Evolutionary conservation across 2,113 vertebrate species (phyloP), one percentile per base, ranked within the genome.

Genomic region (Telmatochromis sp.): DNA sequence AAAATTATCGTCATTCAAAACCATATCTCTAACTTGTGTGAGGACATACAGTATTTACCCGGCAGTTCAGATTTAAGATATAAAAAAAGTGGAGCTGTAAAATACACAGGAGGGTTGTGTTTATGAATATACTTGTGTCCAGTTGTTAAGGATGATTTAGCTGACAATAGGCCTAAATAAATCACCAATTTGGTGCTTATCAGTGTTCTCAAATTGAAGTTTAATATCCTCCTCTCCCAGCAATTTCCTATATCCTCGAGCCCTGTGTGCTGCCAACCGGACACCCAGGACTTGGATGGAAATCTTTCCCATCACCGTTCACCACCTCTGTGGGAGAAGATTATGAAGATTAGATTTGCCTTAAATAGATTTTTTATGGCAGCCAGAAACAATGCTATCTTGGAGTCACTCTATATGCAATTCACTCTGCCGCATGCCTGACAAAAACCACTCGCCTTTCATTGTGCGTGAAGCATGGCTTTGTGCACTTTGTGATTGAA

Each of bases 281-380:
- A 71, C 87, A 83, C 84, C 89, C 81, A 81, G 85, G 84, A 93
- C 93, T 89, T 54, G 83, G 87, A 94, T 92, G 92, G 89, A 94
- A 94, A 95, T 95, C 93, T 94, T 82, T 86, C 91, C 92, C 84
- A 95, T 94, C 94, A 86, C 87, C 47, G 86, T 92, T 93, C 91
- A 81, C 91, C 94, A 95, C 93, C 94, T 95, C 93, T 79, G 87
- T 94, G 89, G 90, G 88, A 91, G 89, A 89, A 95, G 95, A 95
- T 96, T 94, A 95, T 91, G 93, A 92, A 95, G 94, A 96, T 96
- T 96, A 95, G 95, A 95, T 95, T 95, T 93, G 91, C 93, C 90
- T 94, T 93, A 96, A 96, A 93, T 95, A 95, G 93, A 95, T 95
- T 94, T 95, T 96, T 94, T 94, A 95, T 94, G 95, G 93, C 89